Evolutionary conservation across 2,888 invertebrate genomes (phyloP).

Genomic region (Scaptomyza reducta): DNA sequence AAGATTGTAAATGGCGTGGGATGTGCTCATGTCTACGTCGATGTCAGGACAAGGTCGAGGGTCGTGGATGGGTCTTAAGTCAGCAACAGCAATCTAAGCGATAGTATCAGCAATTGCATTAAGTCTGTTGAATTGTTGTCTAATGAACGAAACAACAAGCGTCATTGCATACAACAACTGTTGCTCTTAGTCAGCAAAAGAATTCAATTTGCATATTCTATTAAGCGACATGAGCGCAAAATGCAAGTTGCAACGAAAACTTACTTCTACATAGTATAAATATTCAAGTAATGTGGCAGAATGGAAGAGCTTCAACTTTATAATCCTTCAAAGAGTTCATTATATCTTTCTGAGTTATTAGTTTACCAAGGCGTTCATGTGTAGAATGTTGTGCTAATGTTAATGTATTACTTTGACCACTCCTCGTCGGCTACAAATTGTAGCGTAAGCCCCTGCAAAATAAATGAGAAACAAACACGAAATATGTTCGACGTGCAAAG

Average conservation of each 20-base stretch:
- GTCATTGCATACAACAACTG: conserved; percentile 49
- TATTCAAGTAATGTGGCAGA: background rate
- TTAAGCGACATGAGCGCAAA: conserved; percentile 7
- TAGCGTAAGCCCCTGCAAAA: conserved; percentile 19
- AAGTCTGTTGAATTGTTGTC: conserved; percentile 45
- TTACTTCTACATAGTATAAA: background rate
- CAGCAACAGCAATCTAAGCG: conserved; percentile 8
- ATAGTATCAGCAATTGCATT: conserved; percentile 58
- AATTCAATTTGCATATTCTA: conserved; percentile 44
- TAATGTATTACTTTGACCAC: conserved; percentile 26
- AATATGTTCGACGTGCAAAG: conserved; percentile 40
- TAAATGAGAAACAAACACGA: conserved; percentile 54
- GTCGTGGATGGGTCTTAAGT: conserved; percentile 18
- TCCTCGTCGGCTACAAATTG: background rate
- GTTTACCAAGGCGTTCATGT: background rate
- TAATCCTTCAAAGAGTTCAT: background rate
- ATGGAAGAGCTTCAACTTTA: background rate
- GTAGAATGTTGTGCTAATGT: background rate
- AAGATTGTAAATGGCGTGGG: conserved; percentile 21
- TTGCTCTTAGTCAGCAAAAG: conserved; percentile 42
- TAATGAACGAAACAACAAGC: conserved; percentile 65
- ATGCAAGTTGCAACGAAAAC: background rate
- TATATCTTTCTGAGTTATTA: background rate
- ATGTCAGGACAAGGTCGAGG: conserved; percentile 32
- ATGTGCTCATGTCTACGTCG: conserved; percentile 28